Evolutionary conservation across 2,888 invertebrate genomes (phyloP), one percentile per base, ranked within the genome.

Genomic region (Agrotis clavis): DNA sequence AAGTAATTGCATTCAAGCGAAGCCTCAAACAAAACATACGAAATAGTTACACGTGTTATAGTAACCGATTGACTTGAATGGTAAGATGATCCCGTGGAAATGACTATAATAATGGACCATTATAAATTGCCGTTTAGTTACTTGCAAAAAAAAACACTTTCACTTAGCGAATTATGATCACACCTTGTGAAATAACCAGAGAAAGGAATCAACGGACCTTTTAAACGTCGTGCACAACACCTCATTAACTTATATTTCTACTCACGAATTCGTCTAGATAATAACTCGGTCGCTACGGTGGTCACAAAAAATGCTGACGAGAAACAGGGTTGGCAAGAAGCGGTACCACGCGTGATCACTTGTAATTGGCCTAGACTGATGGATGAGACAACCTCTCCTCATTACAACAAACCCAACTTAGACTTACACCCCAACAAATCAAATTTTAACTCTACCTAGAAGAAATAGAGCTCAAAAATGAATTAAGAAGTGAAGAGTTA

Each of bases 281-380:
- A 83, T 85, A 85, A 79, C 79, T 64, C 64, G 73, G 69, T 67
- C 74, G 81, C 67, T 81, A 70, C 71, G 57, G 61, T 67, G 61
- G 70, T 51, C 87, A 88, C 88, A 80, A 86, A 86, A 86, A 86
- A 84, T 80, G 71, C 75, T 80, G 72, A 83, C 79, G 74, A 84
- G 90, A 91, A 92, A 94, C 93, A 94, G 92, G 93, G 92, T 91
- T 94, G 92, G 90, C 92, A 91, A 86, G 84, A 74, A 79, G 77
- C 80, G 73, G 86, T 85, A 89, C 88, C 88, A 94, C 91, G 92
- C 94, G 93, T 94, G 94, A 94, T 93, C 92, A 89, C 87, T 90
- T 91, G 94, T 95, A 95, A 95, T 95, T 95, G 95, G 94, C 92
- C 79, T 83, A 87, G 83, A 83, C 92, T 92, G 94, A 90, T 90